phyloP scores from a whole-genome alignment of 2,113 vertebrate species.

The Megaleporinus macrocephalus region DNA sequence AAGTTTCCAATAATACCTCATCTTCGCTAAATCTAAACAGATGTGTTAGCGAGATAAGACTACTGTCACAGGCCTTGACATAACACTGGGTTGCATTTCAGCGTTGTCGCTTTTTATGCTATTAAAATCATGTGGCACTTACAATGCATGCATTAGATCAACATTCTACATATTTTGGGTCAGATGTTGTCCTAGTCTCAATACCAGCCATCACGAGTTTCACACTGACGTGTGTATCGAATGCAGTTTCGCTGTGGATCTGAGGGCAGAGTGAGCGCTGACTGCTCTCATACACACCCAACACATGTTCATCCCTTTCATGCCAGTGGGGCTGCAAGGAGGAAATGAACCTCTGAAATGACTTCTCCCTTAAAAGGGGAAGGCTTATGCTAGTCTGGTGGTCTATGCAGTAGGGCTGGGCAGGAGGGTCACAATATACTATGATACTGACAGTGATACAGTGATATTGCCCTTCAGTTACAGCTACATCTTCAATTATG shows the following conservation, averaged over 20 bases:
- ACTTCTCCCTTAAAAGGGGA: constrained; percentile 15
- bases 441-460: not conserved
- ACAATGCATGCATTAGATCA: not conserved
- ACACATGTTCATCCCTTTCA: constrained; percentile 29
- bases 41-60: too few species aligned
- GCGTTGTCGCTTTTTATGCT: not conserved
- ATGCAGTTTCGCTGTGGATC: not conserved
- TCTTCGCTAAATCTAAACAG: too few species aligned
- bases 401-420: not conserved
- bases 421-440: not conserved
- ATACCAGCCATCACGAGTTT: not conserved
- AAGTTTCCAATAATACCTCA: too few species aligned
- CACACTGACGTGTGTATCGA: not conserved
- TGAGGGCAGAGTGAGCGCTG: constrained; percentile 16
- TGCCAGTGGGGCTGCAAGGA: not conserved
- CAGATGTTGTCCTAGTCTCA: not conserved
- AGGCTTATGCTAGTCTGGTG: not conserved
- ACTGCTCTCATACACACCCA: constrained; percentile 13
- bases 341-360: constrained; percentile 26
- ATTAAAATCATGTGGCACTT: not conserved
- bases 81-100: not conserved
- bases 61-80: too few species aligned
- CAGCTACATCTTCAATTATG: too few species aligned
- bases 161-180: not conserved
- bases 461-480: not conserved